Evolutionary conservation across 2,113 vertebrate genomes (phyloP).

Genomic region (Protobothrops mucrosquamatus): DNA sequence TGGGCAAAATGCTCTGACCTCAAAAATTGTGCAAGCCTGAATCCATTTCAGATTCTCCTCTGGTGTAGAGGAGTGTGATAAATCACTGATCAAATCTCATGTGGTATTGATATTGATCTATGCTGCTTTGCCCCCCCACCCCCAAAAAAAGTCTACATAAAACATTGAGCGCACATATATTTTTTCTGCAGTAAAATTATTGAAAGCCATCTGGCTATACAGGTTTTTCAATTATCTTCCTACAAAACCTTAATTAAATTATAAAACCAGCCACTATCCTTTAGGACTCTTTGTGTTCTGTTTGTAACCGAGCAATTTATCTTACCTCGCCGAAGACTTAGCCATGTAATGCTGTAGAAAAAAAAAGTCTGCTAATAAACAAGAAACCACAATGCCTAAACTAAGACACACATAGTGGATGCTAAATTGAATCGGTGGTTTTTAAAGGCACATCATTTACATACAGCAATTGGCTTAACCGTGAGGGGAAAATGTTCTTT

Average conservation of each 20-base stretch:
- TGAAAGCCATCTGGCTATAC: constrained; percentile 33
- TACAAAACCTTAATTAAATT: constrained; percentile 30
- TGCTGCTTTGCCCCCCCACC: neutral
- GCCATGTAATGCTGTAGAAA: constrained; percentile 29
- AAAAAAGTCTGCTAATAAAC: constrained; percentile 22
- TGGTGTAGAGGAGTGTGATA: neutral
- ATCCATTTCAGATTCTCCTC: neutral
- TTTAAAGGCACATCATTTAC: neutral
- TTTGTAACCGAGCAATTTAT: constrained; percentile 36
- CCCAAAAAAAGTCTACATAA: neutral
- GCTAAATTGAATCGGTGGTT: neutral
- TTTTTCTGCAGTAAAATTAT: constrained; percentile 25
- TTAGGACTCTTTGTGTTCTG: constrained; percentile 28
- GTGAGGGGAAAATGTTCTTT: neutral
- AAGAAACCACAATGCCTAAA: neutral
- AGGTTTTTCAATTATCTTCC: constrained; percentile 41
- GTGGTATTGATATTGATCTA: neutral
- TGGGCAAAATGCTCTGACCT: neutral
- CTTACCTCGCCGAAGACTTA: constrained; percentile 45
- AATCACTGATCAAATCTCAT: neutral
- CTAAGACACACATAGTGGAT: neutral
- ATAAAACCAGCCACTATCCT: constrained; percentile 39
- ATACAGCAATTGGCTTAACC: neutral
- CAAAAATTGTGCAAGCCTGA: neutral
- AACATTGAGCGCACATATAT: neutral